Percentiles rank a stretch among this genome's conserved stretches.
Evolutionary conservation across 2,888 invertebrate genomes (phyloP).

Genomic region (Hoplodrina blanda): DNA sequence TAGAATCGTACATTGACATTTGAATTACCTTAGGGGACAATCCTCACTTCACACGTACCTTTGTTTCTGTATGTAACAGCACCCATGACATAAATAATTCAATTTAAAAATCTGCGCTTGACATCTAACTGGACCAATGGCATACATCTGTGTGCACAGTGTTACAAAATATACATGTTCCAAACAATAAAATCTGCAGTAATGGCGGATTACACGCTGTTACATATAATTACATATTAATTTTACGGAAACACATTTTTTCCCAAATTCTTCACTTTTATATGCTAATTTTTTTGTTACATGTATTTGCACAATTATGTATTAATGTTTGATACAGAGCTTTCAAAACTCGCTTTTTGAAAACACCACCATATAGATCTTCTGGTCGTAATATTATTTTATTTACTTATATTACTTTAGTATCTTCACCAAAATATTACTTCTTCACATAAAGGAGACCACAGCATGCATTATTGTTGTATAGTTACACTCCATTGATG

Average conservation of each 20-base stretch:
- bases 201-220: constrained; percentile 44
- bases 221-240: constrained; percentile 55
- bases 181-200: constrained; percentile 58
- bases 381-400: not conserved
- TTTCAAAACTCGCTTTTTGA: not conserved
- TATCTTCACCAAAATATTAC: no score
- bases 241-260: constrained; percentile 41
- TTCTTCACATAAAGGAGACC: no score
- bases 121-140: constrained; percentile 41
- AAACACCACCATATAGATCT: not conserved
- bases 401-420: no score
- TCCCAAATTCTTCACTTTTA: constrained; percentile 22
- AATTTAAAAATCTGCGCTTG: constrained; percentile 29
- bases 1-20: not conserved
- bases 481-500: not conserved
- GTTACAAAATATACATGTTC: constrained; percentile 49
- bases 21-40: not conserved
- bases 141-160: constrained; percentile 26
- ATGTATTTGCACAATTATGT: constrained; percentile 34
- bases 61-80: constrained; percentile 1
- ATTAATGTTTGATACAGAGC: not conserved
- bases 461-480: not conserved
- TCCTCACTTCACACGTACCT: not conserved
- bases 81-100: not conserved
- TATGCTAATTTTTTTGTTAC: constrained; percentile 45